Conservation (phyloP, 2,888 invertebrate genomes). For the Syrista parreyssii region DNA sequence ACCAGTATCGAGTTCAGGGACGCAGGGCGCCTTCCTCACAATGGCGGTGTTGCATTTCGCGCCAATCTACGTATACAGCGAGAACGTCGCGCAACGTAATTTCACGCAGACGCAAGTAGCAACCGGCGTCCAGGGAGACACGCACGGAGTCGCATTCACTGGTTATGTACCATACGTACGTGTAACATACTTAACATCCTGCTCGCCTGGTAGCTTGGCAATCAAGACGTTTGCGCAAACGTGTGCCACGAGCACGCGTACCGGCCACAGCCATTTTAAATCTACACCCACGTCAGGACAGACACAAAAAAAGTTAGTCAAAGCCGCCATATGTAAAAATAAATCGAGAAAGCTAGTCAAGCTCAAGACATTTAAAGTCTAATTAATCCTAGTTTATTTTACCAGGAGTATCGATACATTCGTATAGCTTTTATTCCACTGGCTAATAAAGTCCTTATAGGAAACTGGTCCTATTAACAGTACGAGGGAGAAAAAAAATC, state of each 20-base stretch:
- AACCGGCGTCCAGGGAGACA: slow-evolving; percentile 2
- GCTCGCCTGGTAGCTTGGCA: slow-evolving; percentile 2
- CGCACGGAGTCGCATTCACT: neutral
- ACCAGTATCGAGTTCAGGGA: neutral
- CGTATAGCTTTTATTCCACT: neutral
- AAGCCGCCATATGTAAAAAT: neutral
- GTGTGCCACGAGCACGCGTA: neutral
- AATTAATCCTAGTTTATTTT: neutral
- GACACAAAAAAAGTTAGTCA: neutral
- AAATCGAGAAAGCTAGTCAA: neutral
- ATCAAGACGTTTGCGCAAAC: slow-evolving; percentile 4
- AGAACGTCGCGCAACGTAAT: neutral
- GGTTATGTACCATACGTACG: slow-evolving; percentile 2
- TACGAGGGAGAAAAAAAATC: neutral
- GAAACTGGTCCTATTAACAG: neutral
- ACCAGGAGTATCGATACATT: neutral
- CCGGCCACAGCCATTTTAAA: neutral
- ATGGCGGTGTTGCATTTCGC: neutral
- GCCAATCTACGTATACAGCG: neutral
- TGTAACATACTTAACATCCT: slow-evolving; percentile 21
- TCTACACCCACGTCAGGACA: neutral
- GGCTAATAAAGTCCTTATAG: neutral
- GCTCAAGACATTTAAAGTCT: neutral
- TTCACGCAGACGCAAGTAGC: neutral
- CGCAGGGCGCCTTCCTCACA: neutral